A percentile compares a stretch with the other conserved stretches of the same genome.
Evolutionary conservation across 2,113 vertebrate species (phyloP).

Genomic region (Seriola quinqueradiata): DNA sequence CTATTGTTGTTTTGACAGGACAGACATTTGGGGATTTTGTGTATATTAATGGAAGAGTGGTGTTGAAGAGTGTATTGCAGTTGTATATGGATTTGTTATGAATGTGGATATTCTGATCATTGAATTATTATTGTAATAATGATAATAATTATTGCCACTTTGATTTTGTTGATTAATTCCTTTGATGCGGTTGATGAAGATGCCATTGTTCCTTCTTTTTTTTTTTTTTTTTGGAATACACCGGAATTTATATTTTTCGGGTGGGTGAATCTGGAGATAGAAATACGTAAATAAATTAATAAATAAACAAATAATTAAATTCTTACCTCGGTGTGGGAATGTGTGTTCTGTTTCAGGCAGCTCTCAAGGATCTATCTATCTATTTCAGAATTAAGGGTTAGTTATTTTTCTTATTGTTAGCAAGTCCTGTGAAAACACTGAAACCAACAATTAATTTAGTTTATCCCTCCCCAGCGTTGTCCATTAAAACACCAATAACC

Average conservation of each 20-base stretch:
- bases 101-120: conserved; percentile 88
- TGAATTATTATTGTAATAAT: conserved; percentile 86
- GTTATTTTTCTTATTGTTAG: not conserved
- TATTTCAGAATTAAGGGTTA: not conserved
- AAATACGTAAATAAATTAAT: conserved; percentile 85
- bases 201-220: conserved; percentile 72
- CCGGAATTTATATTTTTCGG: conserved; percentile 88
- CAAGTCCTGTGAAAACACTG: not conserved
- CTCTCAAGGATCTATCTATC: not conserved
- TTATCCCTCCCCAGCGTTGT: not conserved
- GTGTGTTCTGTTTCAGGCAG: conserved; percentile 45
- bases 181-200: conserved; percentile 82
- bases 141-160: conserved; percentile 86
- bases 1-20: conserved; percentile 84
- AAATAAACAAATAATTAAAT: conserved; percentile 87
- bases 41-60: conserved; percentile 88
- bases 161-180: conserved; percentile 82
- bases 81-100: conserved; percentile 88
- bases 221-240: conserved; percentile 78
- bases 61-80: conserved; percentile 86
- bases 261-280: conserved; percentile 86
- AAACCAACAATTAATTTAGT: not conserved
- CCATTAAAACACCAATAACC: too few species aligned
- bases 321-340: conserved; percentile 73
- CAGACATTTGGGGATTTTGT: conserved; percentile 85